A percentile compares a stretch with the other conserved stretches of the same genome.
These are phyloP conservation scores for Lutraria lutraria DNA, from an alignment of 2,888 invertebrate genomes.

Conservation along the genomic window DNA sequence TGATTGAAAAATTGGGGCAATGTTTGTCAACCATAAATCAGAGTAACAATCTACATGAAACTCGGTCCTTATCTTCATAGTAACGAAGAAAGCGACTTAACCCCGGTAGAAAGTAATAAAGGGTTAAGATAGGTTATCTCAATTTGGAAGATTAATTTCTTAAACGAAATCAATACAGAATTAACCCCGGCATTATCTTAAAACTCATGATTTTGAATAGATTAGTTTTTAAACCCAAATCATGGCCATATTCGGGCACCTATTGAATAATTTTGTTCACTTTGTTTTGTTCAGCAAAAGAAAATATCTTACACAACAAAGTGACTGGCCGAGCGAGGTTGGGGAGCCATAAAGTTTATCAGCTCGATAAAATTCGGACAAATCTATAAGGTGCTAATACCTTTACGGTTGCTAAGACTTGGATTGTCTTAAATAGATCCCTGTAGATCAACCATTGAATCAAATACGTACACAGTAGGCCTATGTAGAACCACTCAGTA, in stretches of 20 bases:
- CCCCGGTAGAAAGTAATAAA: conserved; percentile 61
- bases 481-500: too few relatives aligned
- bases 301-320: not conserved
- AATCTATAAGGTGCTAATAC: not conserved
- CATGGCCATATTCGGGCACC: conserved; percentile 28
- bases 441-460: not conserved
- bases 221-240: conserved; percentile 50
- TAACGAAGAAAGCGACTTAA: conserved; percentile 62
- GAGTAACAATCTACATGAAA: conserved; percentile 44
- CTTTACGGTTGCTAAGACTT: not conserved
- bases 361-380: not conserved
- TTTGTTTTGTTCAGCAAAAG: not conserved
- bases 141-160: conserved; percentile 69
- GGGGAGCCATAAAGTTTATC: not conserved
- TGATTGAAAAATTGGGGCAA: conserved; percentile 38
- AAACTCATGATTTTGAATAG: conserved; percentile 54
- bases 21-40: conserved; percentile 47
- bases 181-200: conserved; percentile 60
- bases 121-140: conserved; percentile 67
- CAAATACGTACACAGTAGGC: not conserved
- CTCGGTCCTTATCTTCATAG: conserved; percentile 62
- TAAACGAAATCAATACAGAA: conserved; percentile 68
- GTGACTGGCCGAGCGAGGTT: not conserved
- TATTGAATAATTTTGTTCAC: not conserved
- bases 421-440: not conserved